Percentiles rank a stretch among this genome's conserved stretches.
Evolutionary conservation across 2,113 vertebrate genomes (phyloP).

Genomic region (Ctenodactylus gundi): DNA sequence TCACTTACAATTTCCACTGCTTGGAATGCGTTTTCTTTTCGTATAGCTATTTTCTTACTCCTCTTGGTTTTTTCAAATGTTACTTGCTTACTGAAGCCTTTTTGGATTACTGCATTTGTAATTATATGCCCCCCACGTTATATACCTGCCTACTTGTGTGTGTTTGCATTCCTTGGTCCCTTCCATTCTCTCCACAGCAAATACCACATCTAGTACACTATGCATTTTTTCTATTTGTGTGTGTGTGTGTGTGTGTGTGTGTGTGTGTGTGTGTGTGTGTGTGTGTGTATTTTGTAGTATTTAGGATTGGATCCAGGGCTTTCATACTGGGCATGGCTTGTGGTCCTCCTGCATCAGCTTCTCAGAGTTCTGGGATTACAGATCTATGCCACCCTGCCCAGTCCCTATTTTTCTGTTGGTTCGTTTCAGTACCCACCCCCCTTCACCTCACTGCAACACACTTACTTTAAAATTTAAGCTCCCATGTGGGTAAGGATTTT

Average conservation of each 20-base stretch:
- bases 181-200: background rate
- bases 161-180: background rate
- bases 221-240: background rate
- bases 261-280: background rate
- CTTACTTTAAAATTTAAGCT: background rate
- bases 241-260: background rate
- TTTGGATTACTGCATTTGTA: background rate
- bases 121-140: background rate
- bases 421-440: background rate
- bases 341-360: background rate
- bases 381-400: background rate
- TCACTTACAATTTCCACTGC: background rate
- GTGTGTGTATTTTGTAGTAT: background rate
- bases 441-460: background rate
- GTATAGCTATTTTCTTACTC: background rate
- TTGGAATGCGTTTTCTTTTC: background rate
- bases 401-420: background rate
- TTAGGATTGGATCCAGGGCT: background rate
- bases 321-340: background rate
- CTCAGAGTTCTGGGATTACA: background rate
- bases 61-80: background rate
- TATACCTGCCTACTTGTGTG: background rate
- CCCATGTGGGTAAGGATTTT: background rate
- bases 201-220: background rate
- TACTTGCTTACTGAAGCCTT: background rate